Evolutionary conservation across 2,113 vertebrate species (phyloP), one percentile per base, ranked within the genome.

Genomic region (Delphinapterus leucas): DNA sequence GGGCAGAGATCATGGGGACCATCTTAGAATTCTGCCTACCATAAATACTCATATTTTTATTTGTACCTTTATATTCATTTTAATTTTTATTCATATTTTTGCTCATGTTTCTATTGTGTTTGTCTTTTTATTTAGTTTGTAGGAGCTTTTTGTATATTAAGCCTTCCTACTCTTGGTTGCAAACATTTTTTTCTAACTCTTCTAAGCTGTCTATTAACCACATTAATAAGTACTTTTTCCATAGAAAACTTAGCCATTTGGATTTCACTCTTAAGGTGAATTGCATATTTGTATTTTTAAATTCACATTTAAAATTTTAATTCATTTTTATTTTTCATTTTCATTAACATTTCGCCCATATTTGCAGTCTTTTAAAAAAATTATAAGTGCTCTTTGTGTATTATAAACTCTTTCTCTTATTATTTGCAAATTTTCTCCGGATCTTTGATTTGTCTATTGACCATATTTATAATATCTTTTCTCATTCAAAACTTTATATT

Each of bases 401-500:
- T 68, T 81, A 60, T 77, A 93, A 92, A 84, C 12, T 67, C 31
- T 53, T 53, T 53, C 49, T 90, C 79, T 44, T 26, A 63, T 55
- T 65, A 90, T 49, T 90, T 96, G 41, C 21, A 79, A 8, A 23
- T 76, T 95, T 88, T 86, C 58, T 94, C 65, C 60, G 94, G 67
- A 38, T 90, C 60, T 95, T 0, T 68, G 41, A 63, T 74, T 74
- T 94, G 14, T 70, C 17, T 95, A 2, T 90, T 93, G 79, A 65
- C 21, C 25, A 44, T 88, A 73, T 93, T 87, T 88, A 77, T 55
- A 83, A 55, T 68, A 53, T 15, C 23, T 82, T 73, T 90, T 96
- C 53, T 65, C 44, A 91, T 76, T 96, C 14, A 71, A 82, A 95
- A 81, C 25, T 88, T 81, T 81, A 26, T 90, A 38, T 71, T 80